phyloP scores from a whole-genome alignment of 2,797 vertebrate species.

The Menidia menidia region DNA sequence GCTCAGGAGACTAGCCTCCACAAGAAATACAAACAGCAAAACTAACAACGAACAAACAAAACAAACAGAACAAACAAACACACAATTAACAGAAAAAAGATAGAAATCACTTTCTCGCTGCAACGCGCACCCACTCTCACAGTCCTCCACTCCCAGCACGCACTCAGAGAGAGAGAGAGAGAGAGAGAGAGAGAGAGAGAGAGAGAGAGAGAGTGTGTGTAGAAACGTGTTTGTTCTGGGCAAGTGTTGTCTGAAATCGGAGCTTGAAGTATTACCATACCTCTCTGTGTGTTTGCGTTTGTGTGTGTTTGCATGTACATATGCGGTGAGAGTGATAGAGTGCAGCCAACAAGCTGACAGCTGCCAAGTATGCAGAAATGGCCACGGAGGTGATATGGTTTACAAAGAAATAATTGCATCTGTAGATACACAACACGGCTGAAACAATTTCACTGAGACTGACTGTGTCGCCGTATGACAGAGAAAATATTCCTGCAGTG shows the following conservation, averaged over 20 bases:
- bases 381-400: slow-evolving; percentile 60
- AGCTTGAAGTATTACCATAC: slow-evolving; percentile 42
- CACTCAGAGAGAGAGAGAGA: too few relatives aligned
- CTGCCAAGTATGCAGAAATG: slow-evolving; percentile 63
- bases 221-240: slow-evolving; percentile 39
- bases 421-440: slow-evolving; percentile 59
- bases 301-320: slow-evolving; percentile 11
- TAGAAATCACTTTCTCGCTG: too few relatives aligned
- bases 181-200: too few relatives aligned
- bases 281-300: slow-evolving; percentile 14
- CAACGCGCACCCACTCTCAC: too few relatives aligned
- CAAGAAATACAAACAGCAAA: too few relatives aligned
- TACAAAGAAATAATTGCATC: slow-evolving; percentile 73
- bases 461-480: slow-evolving; percentile 45
- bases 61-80: too few relatives aligned
- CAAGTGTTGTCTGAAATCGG: slow-evolving; percentile 58
- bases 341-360: slow-evolving; percentile 70
- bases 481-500: slow-evolving; percentile 65
- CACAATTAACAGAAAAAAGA: too few relatives aligned
- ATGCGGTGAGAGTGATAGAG: slow-evolving; percentile 57
- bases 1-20: too few relatives aligned
- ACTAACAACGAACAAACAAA: too few relatives aligned
- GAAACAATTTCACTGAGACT: slow-evolving; percentile 62
- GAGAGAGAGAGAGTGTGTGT: background rate
- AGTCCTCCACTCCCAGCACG: too few relatives aligned